phyloP scores from a whole-genome alignment of 1,140 invertebrate genomes.

The Scaptomyza graminum region DNA sequence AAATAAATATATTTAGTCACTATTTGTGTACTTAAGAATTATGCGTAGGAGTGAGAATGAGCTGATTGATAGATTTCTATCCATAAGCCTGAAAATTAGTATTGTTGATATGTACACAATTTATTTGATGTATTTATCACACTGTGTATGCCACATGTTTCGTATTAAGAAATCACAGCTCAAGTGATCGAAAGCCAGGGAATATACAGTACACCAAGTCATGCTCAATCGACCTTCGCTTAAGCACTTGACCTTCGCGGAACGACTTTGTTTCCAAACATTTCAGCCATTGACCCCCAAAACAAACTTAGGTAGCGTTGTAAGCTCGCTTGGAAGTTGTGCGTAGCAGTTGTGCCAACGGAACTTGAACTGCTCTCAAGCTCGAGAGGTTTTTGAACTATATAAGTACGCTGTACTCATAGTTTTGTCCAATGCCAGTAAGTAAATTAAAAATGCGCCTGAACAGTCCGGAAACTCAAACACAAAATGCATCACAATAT shows the following conservation, averaged over 20 bases:
- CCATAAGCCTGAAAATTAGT: constrained; percentile 10
- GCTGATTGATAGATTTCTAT: background rate
- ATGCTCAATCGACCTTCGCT: no score
- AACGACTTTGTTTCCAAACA: constrained; percentile 42
- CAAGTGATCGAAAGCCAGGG: constrained; percentile 3
- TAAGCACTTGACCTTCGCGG: constrained; percentile 14
- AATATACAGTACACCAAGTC: background rate
- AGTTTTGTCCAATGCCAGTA: constrained; percentile 56
- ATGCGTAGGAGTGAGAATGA: background rate
- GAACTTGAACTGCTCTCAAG: constrained; percentile 70
- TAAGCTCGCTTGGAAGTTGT: constrained; percentile 26
- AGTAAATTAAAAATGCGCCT: constrained; percentile 7
- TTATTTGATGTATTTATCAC: constrained; percentile 25
- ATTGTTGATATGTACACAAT: background rate
- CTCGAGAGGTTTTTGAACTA: constrained; percentile 73
- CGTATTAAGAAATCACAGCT: constrained; percentile 14
- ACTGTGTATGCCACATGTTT: background rate
- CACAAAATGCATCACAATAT: constrained; percentile 53
- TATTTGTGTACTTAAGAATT: no score
- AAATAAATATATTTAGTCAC: no score
- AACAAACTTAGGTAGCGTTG: constrained; percentile 32
- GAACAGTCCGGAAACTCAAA: constrained; percentile 57
- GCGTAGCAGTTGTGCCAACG: constrained; percentile 65
- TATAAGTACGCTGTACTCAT: constrained; percentile 12
- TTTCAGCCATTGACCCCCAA: constrained; percentile 58